Evolutionary conservation across 1,140 invertebrate species (phyloP), one percentile per base, ranked within the genome.

Genomic region (Phortica variegata): DNA sequence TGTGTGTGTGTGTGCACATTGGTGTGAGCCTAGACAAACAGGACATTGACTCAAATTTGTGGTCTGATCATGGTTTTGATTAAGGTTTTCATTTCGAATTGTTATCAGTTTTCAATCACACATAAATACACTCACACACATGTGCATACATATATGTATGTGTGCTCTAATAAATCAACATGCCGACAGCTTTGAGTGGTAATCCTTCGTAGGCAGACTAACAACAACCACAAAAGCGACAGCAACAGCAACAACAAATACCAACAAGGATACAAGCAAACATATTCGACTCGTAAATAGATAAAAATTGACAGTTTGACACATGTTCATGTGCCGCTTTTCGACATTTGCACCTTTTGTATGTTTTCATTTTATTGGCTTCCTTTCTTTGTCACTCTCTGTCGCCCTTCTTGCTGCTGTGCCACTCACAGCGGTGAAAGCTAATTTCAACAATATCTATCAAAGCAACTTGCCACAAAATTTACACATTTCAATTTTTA

Each of bases 101-200:
- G 63, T 66, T 66, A 66, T 66, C 62, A 68, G 63, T 66, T 66
- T 68, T 63, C 62, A 66, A 66, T 66, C 62, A 63, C 62, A 68
- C 68, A 62, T 60, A 54, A 56, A 58, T n/a, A n/a, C n/a, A n/a
- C n/a, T n/a, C n/a, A n/a, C n/a, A n/a, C n/a, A n/a, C n/a, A n/a
- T n/a, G n/a, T n/a, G n/a, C n/a, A n/a, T n/a, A 58, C 56, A 49
- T 51, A 60, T 56, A 62, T 54, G 56, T 52, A 60, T 63, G 68
- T 65, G 49, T 65, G 58, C 36, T 50, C 36, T 52, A 60, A 68
- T 66, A 66, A 66, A 66, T 66, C 62, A 66, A 66, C 50, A 66
- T 50, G 43, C 40, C 60, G n/a, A n/a, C n/a, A n/a, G n/a, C n/a
- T n/a, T n/a, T n/a, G n/a, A n/a, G n/a, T 60, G 18, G 58, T 66